phyloP scores from a whole-genome alignment of 2,113 vertebrate species.

The Fregetta grallaria region DNA sequence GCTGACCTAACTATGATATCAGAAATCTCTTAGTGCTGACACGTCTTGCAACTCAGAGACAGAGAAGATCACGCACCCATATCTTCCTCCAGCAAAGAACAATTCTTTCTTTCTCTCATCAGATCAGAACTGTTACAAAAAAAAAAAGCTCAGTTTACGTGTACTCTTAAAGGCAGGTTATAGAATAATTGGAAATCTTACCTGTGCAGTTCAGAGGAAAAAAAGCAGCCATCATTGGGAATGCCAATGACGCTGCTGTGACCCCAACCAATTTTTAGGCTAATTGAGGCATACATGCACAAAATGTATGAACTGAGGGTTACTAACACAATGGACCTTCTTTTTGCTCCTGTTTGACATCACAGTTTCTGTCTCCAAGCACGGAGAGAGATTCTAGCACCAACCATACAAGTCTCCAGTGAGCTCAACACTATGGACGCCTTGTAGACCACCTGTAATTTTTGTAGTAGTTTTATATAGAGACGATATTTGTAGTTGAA shows the following conservation, averaged over 20 bases:
- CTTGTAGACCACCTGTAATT: not conserved
- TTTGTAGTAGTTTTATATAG: not conserved
- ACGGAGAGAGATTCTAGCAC: not conserved
- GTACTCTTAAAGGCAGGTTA: not conserved
- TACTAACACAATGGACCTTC: not conserved
- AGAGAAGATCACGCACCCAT: not conserved
- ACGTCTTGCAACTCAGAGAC: not conserved
- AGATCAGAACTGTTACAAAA: not conserved
- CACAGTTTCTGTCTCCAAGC: not conserved
- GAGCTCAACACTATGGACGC: not conserved
- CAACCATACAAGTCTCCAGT: not conserved
- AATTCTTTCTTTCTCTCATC: not conserved
- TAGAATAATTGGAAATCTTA: not conserved
- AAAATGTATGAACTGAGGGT: too few relatives aligned
- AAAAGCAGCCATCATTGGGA: not conserved
- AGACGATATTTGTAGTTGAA: not conserved
- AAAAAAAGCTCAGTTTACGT: not conserved
- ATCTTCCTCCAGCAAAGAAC: not conserved
- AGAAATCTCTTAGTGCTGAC: not conserved
- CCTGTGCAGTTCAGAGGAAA: not conserved
- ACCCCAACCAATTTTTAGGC: not conserved
- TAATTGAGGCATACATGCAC: not conserved
- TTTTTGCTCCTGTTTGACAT: not conserved
- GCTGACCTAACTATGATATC: not conserved
- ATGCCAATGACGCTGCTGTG: not conserved